Conservation (phyloP, 2,888 invertebrate species). For the Podabrus alpinus region DNA sequence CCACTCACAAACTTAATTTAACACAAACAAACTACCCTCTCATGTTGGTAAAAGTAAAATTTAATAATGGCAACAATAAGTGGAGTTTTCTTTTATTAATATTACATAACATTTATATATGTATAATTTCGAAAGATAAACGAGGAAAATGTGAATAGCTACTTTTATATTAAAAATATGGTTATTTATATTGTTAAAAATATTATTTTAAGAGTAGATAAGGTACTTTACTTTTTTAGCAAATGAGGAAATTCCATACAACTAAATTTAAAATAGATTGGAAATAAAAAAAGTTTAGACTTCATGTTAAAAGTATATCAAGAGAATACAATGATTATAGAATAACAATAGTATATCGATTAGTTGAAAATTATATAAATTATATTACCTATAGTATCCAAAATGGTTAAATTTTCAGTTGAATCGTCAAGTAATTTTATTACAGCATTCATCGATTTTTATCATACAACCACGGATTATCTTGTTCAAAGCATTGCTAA, state of each 20-base stretch:
- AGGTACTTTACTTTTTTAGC: neutral
- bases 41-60: neutral
- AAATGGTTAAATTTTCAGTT: too few relatives aligned
- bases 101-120: neutral
- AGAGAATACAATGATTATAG: too few relatives aligned
- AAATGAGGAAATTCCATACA: neutral
- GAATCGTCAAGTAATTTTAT: too few relatives aligned
- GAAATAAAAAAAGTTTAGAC: neutral
- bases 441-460: too few relatives aligned
- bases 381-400: neutral
- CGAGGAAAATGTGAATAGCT: neutral
- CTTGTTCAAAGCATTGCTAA: too few relatives aligned
- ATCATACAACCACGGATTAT: too few relatives aligned
- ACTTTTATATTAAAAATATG: neutral
- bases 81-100: neutral
- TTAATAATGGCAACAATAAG: neutral
- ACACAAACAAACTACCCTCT: neutral
- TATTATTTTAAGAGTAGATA: too few relatives aligned
- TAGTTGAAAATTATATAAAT: neutral
- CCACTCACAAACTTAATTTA: neutral
- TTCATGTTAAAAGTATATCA: neutral
- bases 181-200: too few relatives aligned
- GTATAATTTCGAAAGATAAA: neutral
- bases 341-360: neutral
- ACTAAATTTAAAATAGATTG: neutral